Conservation (phyloP, 2,113 vertebrate genomes). For the Gymnobelideus leadbeateri region DNA sequence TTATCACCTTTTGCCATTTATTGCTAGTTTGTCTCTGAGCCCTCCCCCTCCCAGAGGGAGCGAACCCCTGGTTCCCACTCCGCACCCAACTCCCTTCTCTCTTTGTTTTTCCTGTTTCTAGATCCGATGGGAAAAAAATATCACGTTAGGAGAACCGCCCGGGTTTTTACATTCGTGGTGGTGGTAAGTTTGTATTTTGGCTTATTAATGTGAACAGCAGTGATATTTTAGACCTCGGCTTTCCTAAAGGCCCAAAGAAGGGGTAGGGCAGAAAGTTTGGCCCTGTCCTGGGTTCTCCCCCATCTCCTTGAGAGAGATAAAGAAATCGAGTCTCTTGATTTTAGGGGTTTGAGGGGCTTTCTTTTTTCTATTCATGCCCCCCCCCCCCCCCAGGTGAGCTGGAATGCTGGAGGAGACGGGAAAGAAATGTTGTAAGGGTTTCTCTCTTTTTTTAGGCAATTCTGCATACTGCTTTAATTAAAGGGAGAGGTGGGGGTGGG, state of each 20-base stretch:
- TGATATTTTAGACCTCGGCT: background rate
- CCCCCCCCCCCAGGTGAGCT: background rate
- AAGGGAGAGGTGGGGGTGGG: conserved; percentile 55
- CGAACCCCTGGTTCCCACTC: background rate
- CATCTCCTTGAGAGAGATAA: background rate
- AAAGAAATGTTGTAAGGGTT: background rate
- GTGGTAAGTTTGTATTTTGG: conserved; percentile 90
- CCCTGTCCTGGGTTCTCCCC: background rate
- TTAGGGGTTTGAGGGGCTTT: background rate
- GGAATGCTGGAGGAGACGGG: background rate
- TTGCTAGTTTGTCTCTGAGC: conserved; percentile 80
- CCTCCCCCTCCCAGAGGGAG: conserved; percentile 66
- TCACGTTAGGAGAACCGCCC: conserved; percentile 95
- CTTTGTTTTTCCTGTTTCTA: conserved; percentile 77
- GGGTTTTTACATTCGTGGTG: conserved; percentile 98
- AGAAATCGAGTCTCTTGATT: background rate
- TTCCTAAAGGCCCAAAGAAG: no score
- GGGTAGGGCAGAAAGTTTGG: background rate
- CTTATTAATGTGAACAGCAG: background rate
- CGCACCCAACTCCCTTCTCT: conserved; percentile 50
- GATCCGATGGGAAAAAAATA: conserved; percentile 99
- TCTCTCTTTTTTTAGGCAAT: conserved; percentile 60
- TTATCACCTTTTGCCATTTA: conserved; percentile 87
- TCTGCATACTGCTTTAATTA: conserved; percentile 79
- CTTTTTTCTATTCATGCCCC: background rate